Evolutionary conservation across 1,140 invertebrate species (phyloP).

Genomic region (Argopecten irradians): DNA sequence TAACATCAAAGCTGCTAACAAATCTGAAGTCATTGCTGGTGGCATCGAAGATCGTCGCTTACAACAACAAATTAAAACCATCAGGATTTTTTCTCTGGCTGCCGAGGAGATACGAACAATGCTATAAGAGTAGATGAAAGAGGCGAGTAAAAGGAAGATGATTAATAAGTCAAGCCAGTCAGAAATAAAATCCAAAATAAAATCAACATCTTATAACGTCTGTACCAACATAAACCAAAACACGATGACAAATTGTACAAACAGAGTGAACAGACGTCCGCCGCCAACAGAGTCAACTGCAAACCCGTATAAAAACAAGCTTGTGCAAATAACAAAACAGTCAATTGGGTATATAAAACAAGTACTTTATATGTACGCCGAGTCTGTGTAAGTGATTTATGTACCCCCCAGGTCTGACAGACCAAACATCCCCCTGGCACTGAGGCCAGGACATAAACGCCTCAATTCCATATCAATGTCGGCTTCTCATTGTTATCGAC

Average conservation of each 20-base stretch:
- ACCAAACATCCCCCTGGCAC: neutral
- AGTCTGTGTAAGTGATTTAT: neutral
- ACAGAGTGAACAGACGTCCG: no score
- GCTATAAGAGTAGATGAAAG: neutral
- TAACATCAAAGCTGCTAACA: neutral
- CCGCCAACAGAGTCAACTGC: neutral
- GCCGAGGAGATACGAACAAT: neutral
- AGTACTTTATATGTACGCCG: neutral
- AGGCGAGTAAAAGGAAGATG: neutral
- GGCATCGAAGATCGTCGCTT: neutral
- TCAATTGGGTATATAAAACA: neutral
- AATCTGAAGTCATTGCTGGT: neutral
- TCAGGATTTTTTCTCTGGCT: neutral
- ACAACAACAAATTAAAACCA: neutral
- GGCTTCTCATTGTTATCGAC: neutral
- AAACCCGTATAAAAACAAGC: neutral
- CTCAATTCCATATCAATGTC: conserved; percentile 9
- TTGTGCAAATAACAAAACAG: conserved; percentile 2
- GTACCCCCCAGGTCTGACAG: neutral
- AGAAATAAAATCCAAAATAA: neutral
- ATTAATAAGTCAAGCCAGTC: neutral
- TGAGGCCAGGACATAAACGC: neutral
- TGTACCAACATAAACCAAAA: neutral
- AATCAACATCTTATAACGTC: neutral
- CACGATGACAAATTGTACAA: conserved; percentile 5